phyloP scores from a whole-genome alignment of 2,797 vertebrate species.

The Hypotaenidia okinawae region DNA sequence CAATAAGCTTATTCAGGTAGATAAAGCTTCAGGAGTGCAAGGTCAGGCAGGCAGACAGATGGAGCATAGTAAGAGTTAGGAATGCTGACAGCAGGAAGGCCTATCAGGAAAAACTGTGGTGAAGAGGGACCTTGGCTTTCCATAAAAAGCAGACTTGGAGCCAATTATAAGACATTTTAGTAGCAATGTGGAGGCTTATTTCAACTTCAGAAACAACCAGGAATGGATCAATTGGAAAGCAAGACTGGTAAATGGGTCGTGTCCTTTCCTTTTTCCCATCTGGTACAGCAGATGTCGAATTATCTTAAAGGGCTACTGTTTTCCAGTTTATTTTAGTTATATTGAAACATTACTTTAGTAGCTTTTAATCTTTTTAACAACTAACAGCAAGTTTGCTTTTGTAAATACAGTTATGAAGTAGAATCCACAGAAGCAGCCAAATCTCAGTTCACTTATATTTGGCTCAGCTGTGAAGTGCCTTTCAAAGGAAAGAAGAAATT shows the following conservation, averaged over 20 bases:
- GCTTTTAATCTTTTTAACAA: not conserved
- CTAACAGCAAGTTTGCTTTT: not conserved
- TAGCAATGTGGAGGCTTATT: not conserved
- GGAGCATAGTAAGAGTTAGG: not conserved
- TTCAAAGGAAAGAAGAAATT: not conserved
- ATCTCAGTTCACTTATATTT: not conserved
- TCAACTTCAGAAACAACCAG: not conserved
- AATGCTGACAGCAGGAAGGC: not conserved
- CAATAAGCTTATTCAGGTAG: not conserved
- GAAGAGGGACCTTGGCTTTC: not conserved
- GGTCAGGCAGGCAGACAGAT: not conserved
- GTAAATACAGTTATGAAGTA: not conserved
- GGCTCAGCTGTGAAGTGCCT: not conserved
- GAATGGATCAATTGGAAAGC: not conserved
- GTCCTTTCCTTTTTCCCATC: conserved; percentile 10
- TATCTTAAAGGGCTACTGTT: not conserved
- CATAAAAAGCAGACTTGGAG: not conserved
- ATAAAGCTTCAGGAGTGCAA: not conserved
- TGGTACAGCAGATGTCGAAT: conserved; percentile 11
- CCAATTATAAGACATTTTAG: not conserved
- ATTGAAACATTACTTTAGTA: not conserved
- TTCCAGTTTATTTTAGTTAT: not conserved
- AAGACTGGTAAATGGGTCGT: not conserved
- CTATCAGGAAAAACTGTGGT: not conserved
- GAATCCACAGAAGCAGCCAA: not conserved